Conservation (phyloP, 2,113 vertebrate genomes). For the Capricornis sumatraensis region DNA sequence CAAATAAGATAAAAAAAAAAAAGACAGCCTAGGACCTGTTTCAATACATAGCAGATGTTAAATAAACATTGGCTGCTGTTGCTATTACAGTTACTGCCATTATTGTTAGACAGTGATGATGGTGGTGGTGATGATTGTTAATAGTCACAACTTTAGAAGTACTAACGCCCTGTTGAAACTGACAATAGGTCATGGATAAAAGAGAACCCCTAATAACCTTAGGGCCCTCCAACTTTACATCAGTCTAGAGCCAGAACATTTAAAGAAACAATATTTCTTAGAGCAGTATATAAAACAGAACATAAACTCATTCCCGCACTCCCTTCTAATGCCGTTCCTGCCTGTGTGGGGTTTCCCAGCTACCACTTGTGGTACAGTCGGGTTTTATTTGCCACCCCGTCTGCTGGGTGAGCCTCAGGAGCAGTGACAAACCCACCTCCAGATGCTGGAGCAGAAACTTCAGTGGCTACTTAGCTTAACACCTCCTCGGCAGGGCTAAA, state of each 20-base stretch:
- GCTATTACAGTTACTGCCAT: neutral
- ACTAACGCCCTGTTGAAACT: neutral
- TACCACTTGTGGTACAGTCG: rapidly evolving
- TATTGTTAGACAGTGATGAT: neutral
- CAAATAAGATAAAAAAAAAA: neutral
- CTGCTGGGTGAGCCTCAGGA: neutral
- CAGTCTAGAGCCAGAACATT: neutral
- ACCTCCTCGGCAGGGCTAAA: constrained; percentile 14
- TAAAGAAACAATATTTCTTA: neutral
- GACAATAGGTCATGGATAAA: neutral
- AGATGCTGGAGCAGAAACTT: neutral
- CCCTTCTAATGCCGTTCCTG: too few species aligned
- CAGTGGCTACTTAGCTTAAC: constrained; percentile 17
- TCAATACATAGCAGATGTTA: neutral
- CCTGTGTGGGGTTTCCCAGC: neutral
- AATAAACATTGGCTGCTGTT: neutral
- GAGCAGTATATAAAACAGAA: neutral
- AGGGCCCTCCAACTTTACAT: neutral
- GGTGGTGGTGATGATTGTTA: neutral
- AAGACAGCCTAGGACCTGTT: neutral
- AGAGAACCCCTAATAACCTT: neutral
- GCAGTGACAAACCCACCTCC: neutral
- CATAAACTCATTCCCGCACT: neutral
- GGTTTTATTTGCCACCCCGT: neutral
- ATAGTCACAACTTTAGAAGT: neutral